Evolutionary conservation across 2,797 vertebrate genomes (phyloP).

Genomic region (Carcharodon carcharias): DNA sequence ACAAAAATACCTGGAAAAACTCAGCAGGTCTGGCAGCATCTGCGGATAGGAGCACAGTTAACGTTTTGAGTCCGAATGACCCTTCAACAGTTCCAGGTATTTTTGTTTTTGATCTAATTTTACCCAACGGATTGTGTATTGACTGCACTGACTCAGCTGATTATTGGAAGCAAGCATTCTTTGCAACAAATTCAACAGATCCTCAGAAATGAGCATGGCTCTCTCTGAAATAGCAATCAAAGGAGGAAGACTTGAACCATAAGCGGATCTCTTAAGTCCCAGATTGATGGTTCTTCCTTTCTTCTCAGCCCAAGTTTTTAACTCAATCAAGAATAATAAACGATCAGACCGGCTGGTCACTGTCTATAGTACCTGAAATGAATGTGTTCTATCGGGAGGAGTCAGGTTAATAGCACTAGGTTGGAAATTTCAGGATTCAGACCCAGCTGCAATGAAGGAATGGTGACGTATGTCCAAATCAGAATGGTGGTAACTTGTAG

Average conservation of each 20-base stretch:
- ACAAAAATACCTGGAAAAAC: no score
- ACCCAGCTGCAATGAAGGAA: neutral
- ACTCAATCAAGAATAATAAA: neutral
- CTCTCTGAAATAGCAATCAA: neutral
- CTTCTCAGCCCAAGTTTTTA: neutral
- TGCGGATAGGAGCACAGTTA: no score
- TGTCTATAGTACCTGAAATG: neutral
- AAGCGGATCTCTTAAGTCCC: neutral
- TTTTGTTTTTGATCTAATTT: no score
- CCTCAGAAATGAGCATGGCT: neutral
- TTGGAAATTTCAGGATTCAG: neutral
- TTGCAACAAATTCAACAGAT: neutral
- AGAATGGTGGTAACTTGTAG: neutral
- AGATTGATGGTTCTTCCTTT: neutral
- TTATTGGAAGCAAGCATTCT: neutral
- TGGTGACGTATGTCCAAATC: neutral
- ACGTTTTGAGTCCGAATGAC: no score
- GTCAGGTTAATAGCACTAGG: neutral
- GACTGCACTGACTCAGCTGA: slow-evolving; percentile 13
- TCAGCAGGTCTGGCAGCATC: no score
- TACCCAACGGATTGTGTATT: neutral
- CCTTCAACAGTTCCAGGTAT: no score
- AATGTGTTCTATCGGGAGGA: neutral
- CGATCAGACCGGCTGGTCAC: neutral
- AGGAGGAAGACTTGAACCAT: neutral